Base-by-base conservation (phyloP, 1,140 invertebrate species). In the Idris sp. region DNA sequence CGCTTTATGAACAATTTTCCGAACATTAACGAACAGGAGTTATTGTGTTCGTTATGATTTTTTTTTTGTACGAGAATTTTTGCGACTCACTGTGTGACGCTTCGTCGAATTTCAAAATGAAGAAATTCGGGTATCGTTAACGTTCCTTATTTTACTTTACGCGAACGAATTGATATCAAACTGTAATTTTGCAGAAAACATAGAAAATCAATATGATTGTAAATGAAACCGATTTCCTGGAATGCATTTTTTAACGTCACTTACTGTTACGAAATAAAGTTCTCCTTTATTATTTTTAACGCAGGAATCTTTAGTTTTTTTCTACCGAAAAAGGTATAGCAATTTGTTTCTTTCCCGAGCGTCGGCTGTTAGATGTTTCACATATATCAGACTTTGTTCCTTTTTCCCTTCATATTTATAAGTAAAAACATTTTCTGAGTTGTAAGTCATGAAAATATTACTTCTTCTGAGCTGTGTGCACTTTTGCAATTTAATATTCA, bases 181-280 rank as follows among this genome's bases (percentile, higher is more conserved):
- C 3, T 31, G 48, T 33, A 38, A 65, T 46, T 54, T 28, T 4
- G 22, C 14, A 11, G 25, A 30, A 46, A 46, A 28, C 46, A 33
- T 41, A 15, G 28, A 13, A 36, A 64, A 64, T 48, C 58, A 44
- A 49, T 49, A 61, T 9, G 44, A 61, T 26, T 53, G 59, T 44
- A 44, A 43, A 44, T 43, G 22, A 64, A 53, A 64, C 35, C 38
- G 10, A 26, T 6, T 18, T 10, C 30, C 3, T 9, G 36, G 28
- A n/a, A 31, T 16, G 19, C 18, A 53, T 53, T 38, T 53, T 53
- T 44, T 53, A 53, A 44, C 30, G 30, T 36, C 22, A 1, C 38
- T 53, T 36, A 44, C 36, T 53, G 41, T 38, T 14, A 26, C 11
- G 25, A 48, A 46, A 59, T 44, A 14, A 13, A n/a, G 28, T 8